phyloP scores from a whole-genome alignment of 2,888 invertebrate species.

The Carterocephalus palaemon region DNA sequence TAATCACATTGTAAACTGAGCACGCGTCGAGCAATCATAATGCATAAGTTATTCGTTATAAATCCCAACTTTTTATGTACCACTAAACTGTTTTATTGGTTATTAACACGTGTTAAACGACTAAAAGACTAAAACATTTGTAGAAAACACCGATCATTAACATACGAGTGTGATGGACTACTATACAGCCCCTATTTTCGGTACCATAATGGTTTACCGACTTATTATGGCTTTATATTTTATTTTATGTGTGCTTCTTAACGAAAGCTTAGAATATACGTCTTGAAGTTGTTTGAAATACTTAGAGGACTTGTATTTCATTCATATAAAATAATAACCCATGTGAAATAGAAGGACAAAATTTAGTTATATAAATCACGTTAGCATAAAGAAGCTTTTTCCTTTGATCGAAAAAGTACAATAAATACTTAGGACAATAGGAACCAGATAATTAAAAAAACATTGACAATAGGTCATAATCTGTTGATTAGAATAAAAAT shows the following conservation, averaged over 20 bases:
- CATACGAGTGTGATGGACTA: constrained; percentile 54
- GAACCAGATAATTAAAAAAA: too few relatives aligned
- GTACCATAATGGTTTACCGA: constrained; percentile 40
- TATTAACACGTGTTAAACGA: constrained; percentile 76
- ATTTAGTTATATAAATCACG: too few relatives aligned
- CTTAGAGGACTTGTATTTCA: too few relatives aligned
- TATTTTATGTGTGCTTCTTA: constrained; percentile 25
- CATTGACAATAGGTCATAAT: too few relatives aligned
- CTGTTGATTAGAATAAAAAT: too few relatives aligned
- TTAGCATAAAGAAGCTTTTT: too few relatives aligned
- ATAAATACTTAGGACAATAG: too few relatives aligned
- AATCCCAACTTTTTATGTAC: constrained; percentile 77
- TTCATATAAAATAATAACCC: too few relatives aligned
- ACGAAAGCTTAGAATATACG: constrained; percentile 4
- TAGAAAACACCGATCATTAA: constrained; percentile 71
- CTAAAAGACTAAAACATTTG: constrained; percentile 71
- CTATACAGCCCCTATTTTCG: constrained; percentile 36
- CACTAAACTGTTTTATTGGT: constrained; percentile 76
- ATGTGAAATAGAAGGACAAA: too few relatives aligned
- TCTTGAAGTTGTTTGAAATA: too few relatives aligned
- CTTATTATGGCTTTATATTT: constrained; percentile 40
- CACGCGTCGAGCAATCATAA: constrained; percentile 64
- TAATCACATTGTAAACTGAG: constrained; percentile 45
- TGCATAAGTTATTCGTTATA: constrained; percentile 69
- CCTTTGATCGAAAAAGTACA: too few relatives aligned